Conservation (phyloP, 2,113 vertebrate species). For the Tricholaema leucomelas region DNA sequence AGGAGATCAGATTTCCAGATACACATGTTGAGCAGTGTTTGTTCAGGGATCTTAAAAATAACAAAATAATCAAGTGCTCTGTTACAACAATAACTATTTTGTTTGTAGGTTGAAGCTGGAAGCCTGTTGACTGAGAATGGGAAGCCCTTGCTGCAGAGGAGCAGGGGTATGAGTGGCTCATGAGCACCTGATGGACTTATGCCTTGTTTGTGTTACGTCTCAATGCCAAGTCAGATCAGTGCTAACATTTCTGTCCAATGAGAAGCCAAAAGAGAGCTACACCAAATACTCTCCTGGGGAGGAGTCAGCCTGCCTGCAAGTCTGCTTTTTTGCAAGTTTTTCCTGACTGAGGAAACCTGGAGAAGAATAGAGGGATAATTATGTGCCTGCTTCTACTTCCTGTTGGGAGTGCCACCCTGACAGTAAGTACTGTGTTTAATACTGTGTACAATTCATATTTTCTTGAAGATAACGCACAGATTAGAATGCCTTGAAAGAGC, state of each 20-base stretch:
- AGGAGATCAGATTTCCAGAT: neutral
- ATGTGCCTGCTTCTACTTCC: slow-evolving; percentile 4
- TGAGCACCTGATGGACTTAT: neutral
- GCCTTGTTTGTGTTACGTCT: neutral
- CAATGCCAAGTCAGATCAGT: neutral
- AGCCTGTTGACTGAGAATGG: neutral
- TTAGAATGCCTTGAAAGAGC: neutral
- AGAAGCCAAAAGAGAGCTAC: neutral
- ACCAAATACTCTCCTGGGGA: neutral
- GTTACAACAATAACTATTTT: neutral
- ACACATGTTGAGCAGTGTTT: neutral
- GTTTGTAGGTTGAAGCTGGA: neutral
- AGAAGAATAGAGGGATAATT: neutral
- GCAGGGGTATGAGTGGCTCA: fast-evolving
- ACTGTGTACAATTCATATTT: neutral
- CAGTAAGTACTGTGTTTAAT: neutral
- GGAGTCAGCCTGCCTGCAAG: neutral
- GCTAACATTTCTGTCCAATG: neutral
- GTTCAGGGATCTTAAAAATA: neutral
- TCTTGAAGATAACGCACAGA: neutral
- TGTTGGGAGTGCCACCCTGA: slow-evolving; percentile 23
- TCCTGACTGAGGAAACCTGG: neutral
- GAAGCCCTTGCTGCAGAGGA: neutral
- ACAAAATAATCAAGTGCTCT: neutral
- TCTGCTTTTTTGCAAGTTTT: neutral